Conservation (phyloP, 1,140 invertebrate genomes). For the Pseudomyrmex gracilis region DNA sequence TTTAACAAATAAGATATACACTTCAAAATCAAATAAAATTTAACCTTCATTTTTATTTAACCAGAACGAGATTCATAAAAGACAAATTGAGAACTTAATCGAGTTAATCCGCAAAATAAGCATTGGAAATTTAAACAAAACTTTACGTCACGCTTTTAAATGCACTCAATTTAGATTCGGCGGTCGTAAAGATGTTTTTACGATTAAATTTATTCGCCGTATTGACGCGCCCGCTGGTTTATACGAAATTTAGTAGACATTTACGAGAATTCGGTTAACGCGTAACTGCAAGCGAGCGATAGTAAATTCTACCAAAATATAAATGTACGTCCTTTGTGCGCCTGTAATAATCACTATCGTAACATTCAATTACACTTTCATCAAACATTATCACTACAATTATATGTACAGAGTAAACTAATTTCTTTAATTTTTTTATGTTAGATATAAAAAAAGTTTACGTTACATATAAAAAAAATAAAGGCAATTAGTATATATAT, state of each 20-base stretch:
- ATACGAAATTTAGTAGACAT: conserved; percentile 46
- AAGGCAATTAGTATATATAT: too few relatives aligned
- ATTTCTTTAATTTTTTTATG: background rate
- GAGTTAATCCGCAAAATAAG: conserved; percentile 9
- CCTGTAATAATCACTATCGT: conserved; percentile 22
- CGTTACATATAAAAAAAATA: too few relatives aligned
- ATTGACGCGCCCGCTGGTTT: conserved; percentile 32
- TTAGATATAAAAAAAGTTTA: too few relatives aligned
- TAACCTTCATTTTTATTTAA: background rate
- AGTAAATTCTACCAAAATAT: conserved; percentile 24
- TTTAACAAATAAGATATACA: too few relatives aligned
- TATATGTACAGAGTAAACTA: too few relatives aligned
- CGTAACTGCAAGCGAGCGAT: conserved; percentile 3
- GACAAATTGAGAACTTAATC: conserved; percentile 13
- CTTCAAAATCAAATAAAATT: too few relatives aligned
- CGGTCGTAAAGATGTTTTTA: conserved; percentile 18
- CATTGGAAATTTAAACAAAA: conserved; percentile 29
- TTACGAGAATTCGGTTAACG: conserved; percentile 46
- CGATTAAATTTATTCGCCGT: conserved; percentile 45
- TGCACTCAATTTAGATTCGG: conserved; percentile 22
- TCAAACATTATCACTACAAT: background rate
- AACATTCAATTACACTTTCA: conserved; percentile 33
- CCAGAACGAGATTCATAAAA: conserved; percentile 12
- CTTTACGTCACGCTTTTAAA: conserved; percentile 26
- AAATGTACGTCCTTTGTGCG: conserved; percentile 25